phyloP scores from a whole-genome alignment of 2,797 vertebrate genomes.

The Tokudaia tokunoshimensis region DNA sequence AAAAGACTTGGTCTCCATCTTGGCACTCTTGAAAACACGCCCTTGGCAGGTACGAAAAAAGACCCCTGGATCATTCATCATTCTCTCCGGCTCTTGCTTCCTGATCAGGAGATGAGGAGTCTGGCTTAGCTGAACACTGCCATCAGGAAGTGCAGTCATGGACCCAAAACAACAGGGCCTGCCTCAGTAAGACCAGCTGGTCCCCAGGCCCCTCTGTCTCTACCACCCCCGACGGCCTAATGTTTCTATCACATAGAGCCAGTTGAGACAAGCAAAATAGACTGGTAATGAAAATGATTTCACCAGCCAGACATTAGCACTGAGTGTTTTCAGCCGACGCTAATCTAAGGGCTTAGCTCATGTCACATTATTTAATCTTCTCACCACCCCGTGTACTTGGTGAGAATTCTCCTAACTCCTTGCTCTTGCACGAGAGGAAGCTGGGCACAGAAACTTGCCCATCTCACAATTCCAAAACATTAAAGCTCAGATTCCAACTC shows the following conservation, averaged over 20 bases:
- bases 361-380: neutral
- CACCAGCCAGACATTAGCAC: neutral
- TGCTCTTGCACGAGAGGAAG: conserved; percentile 16
- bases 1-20: too few relatives aligned
- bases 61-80: neutral
- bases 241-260: neutral
- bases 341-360: conserved; percentile 18
- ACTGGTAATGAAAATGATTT: conserved; percentile 1
- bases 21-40: too few relatives aligned
- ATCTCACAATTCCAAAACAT: neutral
- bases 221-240: too few relatives aligned
- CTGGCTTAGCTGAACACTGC: neutral
- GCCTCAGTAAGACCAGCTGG: neutral
- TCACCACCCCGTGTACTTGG: neutral
- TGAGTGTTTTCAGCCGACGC: neutral
- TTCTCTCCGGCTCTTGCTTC: neutral
- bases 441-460: neutral
- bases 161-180: neutral
- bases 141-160: neutral
- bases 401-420: neutral
- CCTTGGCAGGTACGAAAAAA: neutral
- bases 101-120: neutral
- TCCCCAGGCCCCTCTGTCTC: neutral
- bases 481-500: neutral
- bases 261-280: neutral